Evolutionary conservation across 2,797 vertebrate genomes (phyloP).

Genomic region (Heteromormyrus szaboi): DNA sequence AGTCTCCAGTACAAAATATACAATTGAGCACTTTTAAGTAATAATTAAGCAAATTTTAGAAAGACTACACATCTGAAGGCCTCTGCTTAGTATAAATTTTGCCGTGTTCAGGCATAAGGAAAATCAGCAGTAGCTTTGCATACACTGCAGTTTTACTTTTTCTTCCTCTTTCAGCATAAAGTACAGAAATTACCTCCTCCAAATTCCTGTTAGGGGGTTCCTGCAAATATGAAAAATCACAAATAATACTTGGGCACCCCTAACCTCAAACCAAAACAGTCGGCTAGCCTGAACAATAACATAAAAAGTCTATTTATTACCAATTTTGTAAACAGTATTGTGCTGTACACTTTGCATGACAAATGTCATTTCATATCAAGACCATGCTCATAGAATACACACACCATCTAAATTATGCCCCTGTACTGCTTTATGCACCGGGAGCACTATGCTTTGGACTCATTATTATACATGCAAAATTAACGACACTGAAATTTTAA

Average conservation of each 20-base stretch:
- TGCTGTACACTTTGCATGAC: neutral
- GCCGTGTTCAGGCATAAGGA: neutral
- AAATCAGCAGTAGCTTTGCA: neutral
- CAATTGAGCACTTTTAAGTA: neutral
- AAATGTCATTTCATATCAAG: neutral
- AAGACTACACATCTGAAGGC: neutral
- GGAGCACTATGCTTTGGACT: neutral
- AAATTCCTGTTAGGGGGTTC: neutral
- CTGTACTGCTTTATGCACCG: neutral
- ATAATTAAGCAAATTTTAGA: neutral
- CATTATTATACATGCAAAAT: neutral
- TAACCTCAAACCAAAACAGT: neutral
- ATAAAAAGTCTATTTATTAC: neutral
- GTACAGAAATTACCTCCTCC: neutral
- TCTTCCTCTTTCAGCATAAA: neutral
- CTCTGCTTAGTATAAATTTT: neutral
- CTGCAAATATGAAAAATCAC: neutral
- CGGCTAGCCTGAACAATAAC: neutral
- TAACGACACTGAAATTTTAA: neutral
- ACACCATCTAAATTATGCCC: neutral
- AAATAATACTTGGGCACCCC: neutral
- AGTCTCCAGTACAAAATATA: neutral
- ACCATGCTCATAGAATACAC: neutral
- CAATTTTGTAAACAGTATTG: neutral
- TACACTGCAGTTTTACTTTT: neutral